Conservation (phyloP, 2,113 vertebrate species). For the Myxocyprinus asiaticus region DNA sequence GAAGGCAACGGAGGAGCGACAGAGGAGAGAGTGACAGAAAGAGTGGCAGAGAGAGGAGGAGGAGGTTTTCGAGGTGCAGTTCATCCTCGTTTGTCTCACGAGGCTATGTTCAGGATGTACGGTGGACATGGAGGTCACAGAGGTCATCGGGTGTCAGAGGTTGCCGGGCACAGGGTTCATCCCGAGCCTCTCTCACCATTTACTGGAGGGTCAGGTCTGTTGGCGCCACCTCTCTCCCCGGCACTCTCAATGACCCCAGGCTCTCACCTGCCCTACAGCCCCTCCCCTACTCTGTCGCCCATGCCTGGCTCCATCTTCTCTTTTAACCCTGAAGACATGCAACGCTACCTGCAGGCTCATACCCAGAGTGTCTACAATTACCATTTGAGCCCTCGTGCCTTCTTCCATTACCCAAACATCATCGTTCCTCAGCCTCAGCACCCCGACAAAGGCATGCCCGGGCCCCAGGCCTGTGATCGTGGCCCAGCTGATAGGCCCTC, state of each 20-base stretch:
- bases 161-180: slow-evolving; percentile 76
- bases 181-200: slow-evolving; percentile 86
- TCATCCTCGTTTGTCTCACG: slow-evolving; percentile 81
- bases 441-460: slow-evolving; percentile 65
- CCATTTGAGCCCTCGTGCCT: slow-evolving; percentile 89
- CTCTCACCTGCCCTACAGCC: slow-evolving; percentile 86
- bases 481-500: slow-evolving; percentile 58
- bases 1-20: slow-evolving; percentile 76
- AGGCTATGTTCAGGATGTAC: slow-evolving; percentile 83
- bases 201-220: slow-evolving; percentile 74
- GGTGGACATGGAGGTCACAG: slow-evolving; percentile 71
- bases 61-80: slow-evolving; percentile 76
- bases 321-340: slow-evolving; percentile 92
- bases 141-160: slow-evolving; percentile 35
- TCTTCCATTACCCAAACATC: slow-evolving; percentile 89
- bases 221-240: slow-evolving; percentile 84
- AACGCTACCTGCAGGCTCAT: slow-evolving; percentile 90
- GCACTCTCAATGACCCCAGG: slow-evolving; percentile 86
- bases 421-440: slow-evolving; percentile 86
- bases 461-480: slow-evolving; percentile 57
- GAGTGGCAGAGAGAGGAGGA: slow-evolving; percentile 61
- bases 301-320: slow-evolving; percentile 90
- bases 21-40: slow-evolving; percentile 61
- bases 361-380: slow-evolving; percentile 92
- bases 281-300: slow-evolving; percentile 87